Evolutionary conservation across 1,140 invertebrate species (phyloP), one percentile per base, ranked within the genome.

Genomic region (Lordiphosa clarofinis): DNA sequence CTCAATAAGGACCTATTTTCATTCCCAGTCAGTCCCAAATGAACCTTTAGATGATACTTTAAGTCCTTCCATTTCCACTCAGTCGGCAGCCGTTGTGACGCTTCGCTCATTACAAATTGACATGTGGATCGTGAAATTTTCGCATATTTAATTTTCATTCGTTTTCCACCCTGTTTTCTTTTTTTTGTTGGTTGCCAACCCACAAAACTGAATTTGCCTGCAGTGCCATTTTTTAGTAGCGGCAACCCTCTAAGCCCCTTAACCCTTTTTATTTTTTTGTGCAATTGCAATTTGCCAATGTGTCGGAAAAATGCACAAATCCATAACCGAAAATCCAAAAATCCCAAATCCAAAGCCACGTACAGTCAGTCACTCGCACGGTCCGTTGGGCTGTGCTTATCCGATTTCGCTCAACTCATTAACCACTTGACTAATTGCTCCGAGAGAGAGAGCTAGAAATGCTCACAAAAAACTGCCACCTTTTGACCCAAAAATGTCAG

Each of bases 381-480:
- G 47, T 12, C 49, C 10, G 11, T 42, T 36, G 42, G 33, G 12
- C 24, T 28, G 13, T 43, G 49, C 67, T 58, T 52, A 68, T 69
- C 56, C 73, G 76, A 82, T 78, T 74, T 72, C 35, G 50, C 54
- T 78, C 79, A 84, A 86, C 70, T 86, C 79, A 84, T 84, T 86
- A 84, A 78, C 58, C 79, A 86, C 79, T 84, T 84, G 79, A 84
- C 79, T 84, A 84, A 84, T 84, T 84, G 79, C 58, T 64, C 46
- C 28, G 19, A 37, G 31, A 36, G 43, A 60, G 43, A 56, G 52
- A 33, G 50, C 71, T 63, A 68, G 75, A 61, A 70, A 65, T 35
- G 49, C 5, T 4, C 8, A 13, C 10, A 31, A 31, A 46, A 52
- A 52, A 40, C 35, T 12, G 35, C 33, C 52, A 43, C 52, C 39